phyloP scores from a whole-genome alignment of 2,113 vertebrate genomes.

The Eudyptes chrysolophus region DNA sequence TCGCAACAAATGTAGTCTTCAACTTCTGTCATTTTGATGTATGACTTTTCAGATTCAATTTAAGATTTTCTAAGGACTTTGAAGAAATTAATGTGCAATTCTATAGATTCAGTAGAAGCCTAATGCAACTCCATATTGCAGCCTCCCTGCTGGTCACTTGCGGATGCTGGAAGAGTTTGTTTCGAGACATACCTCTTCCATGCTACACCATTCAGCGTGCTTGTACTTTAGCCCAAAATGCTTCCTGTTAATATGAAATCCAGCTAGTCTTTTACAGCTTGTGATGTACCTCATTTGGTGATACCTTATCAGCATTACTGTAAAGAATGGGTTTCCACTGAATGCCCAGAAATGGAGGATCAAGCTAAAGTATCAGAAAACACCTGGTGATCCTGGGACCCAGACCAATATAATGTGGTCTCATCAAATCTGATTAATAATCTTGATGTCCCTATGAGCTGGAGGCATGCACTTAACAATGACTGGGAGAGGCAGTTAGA shows the following conservation, averaged over 20 bases:
- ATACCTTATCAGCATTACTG: neutral
- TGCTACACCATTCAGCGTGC: neutral
- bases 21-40: neutral
- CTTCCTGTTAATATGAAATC: neutral
- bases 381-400: neutral
- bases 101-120: neutral
- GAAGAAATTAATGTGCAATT: neutral
- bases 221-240: neutral
- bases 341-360: neutral
- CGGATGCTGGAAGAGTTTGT: neutral
- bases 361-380: neutral
- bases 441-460: neutral
- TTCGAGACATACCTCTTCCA: neutral
- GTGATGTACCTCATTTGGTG: neutral
- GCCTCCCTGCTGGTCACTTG: neutral
- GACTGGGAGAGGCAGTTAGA: neutral
- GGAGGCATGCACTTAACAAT: neutral
- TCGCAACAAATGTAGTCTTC: neutral
- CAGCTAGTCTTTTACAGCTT: neutral
- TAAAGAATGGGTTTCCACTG: neutral
- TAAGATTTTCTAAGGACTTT: neutral
- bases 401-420: neutral
- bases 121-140: neutral
- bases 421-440: constrained; percentile 1
- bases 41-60: neutral